phyloP scores from a whole-genome alignment of 1,140 invertebrate genomes.

The Drosophila yakuba region DNA sequence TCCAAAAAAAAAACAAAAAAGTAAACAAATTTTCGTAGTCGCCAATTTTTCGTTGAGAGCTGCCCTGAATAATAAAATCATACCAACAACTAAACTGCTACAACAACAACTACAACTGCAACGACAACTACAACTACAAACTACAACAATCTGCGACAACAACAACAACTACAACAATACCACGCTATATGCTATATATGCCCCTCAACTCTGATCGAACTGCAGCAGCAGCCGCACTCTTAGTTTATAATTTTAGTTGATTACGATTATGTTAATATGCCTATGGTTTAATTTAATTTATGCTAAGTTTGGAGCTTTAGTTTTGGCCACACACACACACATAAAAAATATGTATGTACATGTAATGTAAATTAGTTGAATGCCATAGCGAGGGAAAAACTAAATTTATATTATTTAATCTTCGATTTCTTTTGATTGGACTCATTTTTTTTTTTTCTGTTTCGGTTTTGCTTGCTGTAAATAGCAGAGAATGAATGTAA shows the following conservation, averaged over 20 bases:
- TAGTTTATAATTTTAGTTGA: constrained; percentile 68
- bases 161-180: constrained; percentile 43
- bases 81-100: constrained; percentile 29
- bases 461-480: constrained; percentile 53
- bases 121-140: constrained; percentile 25
- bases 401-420: constrained; percentile 11
- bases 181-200: constrained; percentile 28
- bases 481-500: constrained; percentile 59
- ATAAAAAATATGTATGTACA: constrained; percentile 9
- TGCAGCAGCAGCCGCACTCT: constrained; percentile 53
- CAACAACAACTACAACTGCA: constrained; percentile 28
- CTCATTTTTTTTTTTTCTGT: constrained; percentile 6
- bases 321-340: constrained; percentile 27
- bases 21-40: constrained; percentile 74
- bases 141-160: constrained; percentile 30
- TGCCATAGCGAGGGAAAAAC: constrained; percentile 35
- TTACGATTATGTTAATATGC: constrained; percentile 36
- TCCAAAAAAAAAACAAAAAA: constrained; percentile 45
- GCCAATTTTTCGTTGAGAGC: constrained; percentile 76
- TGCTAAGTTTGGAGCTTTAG: constrained; percentile 47
- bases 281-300: constrained; percentile 64
- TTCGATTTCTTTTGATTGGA: constrained; percentile 29
- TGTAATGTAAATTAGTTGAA: constrained; percentile 58
- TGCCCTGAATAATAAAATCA: constrained; percentile 59
- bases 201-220: constrained; percentile 54